Base-by-base conservation (phyloP, 2,888 invertebrate genomes). In the Tenthredo mesomela region DNA sequence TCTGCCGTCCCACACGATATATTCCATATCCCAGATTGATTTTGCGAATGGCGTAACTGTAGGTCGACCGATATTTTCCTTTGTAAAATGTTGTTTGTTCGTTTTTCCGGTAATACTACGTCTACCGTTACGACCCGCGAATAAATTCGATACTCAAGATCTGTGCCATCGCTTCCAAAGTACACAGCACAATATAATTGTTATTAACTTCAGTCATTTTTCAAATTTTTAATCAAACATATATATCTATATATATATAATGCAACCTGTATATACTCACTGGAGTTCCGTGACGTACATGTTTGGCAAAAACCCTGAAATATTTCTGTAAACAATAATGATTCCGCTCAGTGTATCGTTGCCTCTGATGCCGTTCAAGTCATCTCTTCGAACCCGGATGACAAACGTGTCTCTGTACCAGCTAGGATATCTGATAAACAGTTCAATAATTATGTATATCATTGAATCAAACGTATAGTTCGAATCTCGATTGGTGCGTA, bases 111-210 rank as follows among this genome's bases (percentile, higher is more conserved):
- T 85, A 47, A 86, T n/a, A 91, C 88, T 71, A 92, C 87, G 85
- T 93, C 92, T 15, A 94, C 93, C 21, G 93, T 92, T 10, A 94
- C 92, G 10, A 95, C 94, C 86, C 95, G 95, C 0, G 96, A 96
- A 85, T 95, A 95, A 83, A 96, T 94, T 89, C 95, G 94, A 92
- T 96, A 96, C 91, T 96, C 95, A 89, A 96, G 93, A 90, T 96
- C 96, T n/a, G 94, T 94, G 0, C 96, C 96, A 89, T 95, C 95
- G 91, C 96, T 96, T 91, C 10, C 29, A 77, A 54, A 77, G 33
- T 43, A 12, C 43, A 73, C 50, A 77, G 9, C 15, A 29, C 29
- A 54, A 25, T 25, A 77, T 50, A 33, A 43, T 33, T 15, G 83
- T 84, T 58, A 75, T 82, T 15, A 73, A 43, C 50, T 67, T 90